These are phyloP conservation scores for Pseudois nayaur DNA, from an alignment of 2,113 vertebrate species.

Conservation along the genomic window DNA sequence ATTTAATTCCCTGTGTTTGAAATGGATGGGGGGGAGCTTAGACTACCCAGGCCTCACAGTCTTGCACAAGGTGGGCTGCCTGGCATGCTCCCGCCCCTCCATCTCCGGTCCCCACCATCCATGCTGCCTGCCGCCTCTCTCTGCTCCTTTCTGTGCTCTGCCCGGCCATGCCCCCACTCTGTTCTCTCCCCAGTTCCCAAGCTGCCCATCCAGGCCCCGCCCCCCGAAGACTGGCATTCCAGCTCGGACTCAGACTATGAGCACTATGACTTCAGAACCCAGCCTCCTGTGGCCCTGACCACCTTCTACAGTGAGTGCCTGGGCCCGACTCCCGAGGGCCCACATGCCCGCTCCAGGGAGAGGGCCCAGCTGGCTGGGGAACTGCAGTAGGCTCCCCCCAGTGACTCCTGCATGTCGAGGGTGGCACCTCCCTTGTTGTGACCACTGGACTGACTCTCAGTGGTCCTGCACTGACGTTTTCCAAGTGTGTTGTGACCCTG, in stretches of 20 bases:
- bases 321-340: not conserved
- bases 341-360: not conserved
- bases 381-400: too few species aligned
- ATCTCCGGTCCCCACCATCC: rapidly evolving
- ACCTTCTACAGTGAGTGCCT: constrained; percentile 82
- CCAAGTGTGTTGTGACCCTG: not conserved
- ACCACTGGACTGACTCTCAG: too few species aligned
- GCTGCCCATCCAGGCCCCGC: not conserved
- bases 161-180: not conserved
- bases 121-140: rapidly evolving
- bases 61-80: not conserved
- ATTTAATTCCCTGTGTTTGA: not conserved
- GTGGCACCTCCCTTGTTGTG: too few species aligned
- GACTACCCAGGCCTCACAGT: not conserved
- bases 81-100: not conserved
- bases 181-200: constrained; percentile 50
- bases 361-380: not conserved
- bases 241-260: constrained; percentile 77
- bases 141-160: not conserved
- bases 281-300: constrained; percentile 79
- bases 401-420: not conserved
- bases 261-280: constrained; percentile 79
- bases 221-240: constrained; percentile 62
- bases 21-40: not conserved
- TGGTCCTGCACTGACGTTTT: not conserved